Evolutionary conservation across 92 coral and sea anemone genomes (phyloP).

Genomic region (Epizoanthus ramosus): DNA sequence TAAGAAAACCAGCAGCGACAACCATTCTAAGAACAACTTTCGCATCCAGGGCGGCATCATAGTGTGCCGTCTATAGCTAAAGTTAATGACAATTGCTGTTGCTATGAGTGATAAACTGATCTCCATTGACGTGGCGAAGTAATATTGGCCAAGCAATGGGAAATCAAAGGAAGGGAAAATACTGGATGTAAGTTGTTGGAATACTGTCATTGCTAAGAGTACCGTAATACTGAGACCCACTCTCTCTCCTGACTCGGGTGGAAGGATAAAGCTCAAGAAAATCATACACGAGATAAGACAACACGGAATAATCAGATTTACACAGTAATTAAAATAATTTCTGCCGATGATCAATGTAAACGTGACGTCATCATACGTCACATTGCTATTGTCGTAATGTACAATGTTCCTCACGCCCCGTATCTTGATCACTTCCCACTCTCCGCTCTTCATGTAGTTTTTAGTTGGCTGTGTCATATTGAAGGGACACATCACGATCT

Average conservation of each 20-base stretch:
- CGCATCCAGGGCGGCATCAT: constrained; percentile 74
- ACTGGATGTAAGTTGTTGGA: constrained; percentile 81
- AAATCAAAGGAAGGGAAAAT: constrained; percentile 82
- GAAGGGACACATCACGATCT: constrained; percentile 26
- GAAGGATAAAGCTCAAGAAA: constrained; percentile 77
- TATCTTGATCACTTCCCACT: constrained; percentile 59
- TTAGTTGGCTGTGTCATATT: constrained; percentile 31
- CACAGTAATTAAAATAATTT: constrained; percentile 53
- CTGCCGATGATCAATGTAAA: constrained; percentile 60
- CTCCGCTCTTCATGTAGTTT: constrained; percentile 72
- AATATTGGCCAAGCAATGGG: constrained; percentile 83
- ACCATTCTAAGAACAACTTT: constrained; percentile 57
- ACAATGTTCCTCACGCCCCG: constrained; percentile 27
- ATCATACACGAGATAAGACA: constrained; percentile 77
- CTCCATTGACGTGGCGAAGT: constrained; percentile 79
- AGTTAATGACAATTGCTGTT: constrained; percentile 74
- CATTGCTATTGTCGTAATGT: constrained; percentile 4
- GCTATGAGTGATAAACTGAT: constrained; percentile 69
- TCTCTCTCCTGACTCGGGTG: constrained; percentile 84
- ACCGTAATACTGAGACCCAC: constrained; percentile 82
- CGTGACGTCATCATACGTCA: constrained; percentile 57
- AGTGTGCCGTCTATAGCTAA: constrained; percentile 67
- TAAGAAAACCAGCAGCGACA: constrained; percentile 61
- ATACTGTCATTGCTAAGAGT: constrained; percentile 82
- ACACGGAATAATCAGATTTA: constrained; percentile 79